Conservation (phyloP, 2,113 vertebrate genomes). For the Nestor notabilis region DNA sequence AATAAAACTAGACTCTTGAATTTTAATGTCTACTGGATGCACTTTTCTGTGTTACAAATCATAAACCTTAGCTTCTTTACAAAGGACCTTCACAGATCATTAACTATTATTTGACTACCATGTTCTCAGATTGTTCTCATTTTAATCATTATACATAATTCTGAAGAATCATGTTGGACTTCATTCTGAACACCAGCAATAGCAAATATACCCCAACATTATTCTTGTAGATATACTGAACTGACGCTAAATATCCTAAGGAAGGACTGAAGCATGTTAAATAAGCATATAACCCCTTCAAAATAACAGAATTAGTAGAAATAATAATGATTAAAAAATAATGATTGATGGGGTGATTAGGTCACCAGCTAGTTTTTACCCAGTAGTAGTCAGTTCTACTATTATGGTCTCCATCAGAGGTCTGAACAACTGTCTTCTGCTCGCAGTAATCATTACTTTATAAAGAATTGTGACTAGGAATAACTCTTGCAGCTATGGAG, state of each 20-base stretch:
- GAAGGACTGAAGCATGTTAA: not conserved
- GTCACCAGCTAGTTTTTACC: not conserved
- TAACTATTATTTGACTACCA: not conserved
- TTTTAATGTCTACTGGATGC: not conserved
- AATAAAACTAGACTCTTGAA: not conserved
- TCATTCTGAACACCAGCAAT: not conserved
- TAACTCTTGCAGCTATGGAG: not conserved
- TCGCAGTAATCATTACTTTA: not conserved
- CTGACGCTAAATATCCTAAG: not conserved
- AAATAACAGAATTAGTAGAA: not conserved
- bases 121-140: not conserved
- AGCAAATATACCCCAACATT: not conserved
- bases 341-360: not conserved
- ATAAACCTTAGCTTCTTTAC: not conserved
- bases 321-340: accelerated
- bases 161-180: not conserved
- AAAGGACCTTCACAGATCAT: not conserved
- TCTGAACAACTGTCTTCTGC: not conserved
- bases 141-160: not conserved
- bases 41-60: not conserved
- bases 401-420: not conserved
- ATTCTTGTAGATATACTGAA: not conserved
- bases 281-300: not conserved
- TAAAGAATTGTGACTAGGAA: not conserved
- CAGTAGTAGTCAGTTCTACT: not conserved